Conservation (phyloP, 1,140 invertebrate species). For the Saccostrea cuccullata region DNA sequence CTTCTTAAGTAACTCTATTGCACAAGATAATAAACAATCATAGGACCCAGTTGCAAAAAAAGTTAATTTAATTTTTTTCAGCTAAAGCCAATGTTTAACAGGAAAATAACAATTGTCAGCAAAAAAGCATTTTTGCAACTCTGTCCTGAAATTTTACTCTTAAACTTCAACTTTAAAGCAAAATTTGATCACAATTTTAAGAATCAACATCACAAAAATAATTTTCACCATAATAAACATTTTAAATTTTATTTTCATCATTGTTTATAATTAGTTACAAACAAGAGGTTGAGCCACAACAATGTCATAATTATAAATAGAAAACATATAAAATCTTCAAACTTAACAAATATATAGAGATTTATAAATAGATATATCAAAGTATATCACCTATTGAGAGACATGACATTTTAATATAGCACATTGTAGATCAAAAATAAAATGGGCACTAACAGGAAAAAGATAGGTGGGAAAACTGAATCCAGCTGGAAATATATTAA, state of each 20-base stretch:
- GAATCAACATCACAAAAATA: no score
- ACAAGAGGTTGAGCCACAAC: not conserved
- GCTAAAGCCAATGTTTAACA: not conserved
- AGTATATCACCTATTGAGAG: not conserved
- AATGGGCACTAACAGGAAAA: not conserved
- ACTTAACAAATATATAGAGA: conserved; percentile 18
- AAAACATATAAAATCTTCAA: conserved; percentile 2
- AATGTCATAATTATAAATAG: not conserved
- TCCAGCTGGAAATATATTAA: no score
- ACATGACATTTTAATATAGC: not conserved
- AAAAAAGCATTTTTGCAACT: no score
- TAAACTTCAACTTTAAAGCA: no score
- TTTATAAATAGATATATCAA: not conserved
- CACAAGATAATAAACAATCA: no score
- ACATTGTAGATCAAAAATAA: not conserved
- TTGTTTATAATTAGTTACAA: not conserved
- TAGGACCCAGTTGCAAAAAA: no score
- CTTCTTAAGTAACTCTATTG: no score
- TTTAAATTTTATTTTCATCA: no score
- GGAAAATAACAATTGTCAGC: not conserved
- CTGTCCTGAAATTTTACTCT: no score
- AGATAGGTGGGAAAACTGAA: not conserved
- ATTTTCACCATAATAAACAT: no score
- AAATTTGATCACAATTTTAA: no score
- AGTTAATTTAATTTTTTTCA: no score